phyloP scores from a whole-genome alignment of 2,113 vertebrate genomes.

The Saccopteryx leptura region DNA sequence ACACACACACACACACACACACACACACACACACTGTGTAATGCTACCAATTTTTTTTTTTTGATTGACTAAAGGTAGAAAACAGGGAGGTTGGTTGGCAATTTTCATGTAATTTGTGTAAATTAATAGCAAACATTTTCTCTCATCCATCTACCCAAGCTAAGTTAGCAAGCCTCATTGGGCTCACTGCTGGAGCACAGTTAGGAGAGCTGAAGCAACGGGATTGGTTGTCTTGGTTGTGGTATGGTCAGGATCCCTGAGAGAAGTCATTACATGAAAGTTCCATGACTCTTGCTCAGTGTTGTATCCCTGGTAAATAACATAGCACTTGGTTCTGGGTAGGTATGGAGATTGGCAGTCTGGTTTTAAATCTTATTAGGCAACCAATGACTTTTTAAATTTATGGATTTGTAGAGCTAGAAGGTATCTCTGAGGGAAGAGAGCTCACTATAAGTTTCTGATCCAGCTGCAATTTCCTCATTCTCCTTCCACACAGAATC shows the following conservation, averaged over 20 bases:
- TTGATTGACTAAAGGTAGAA: not conserved
- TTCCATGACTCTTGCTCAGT: not conserved
- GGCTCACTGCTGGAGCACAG: not conserved
- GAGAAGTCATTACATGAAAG: not conserved
- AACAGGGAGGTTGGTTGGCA: not conserved
- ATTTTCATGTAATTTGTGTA: conserved; percentile 33
- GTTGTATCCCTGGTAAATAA: not conserved
- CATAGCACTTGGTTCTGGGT: not conserved
- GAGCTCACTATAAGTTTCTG: not conserved
- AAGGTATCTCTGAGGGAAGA: not conserved
- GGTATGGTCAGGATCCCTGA: not conserved
- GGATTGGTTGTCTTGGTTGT: too few relatives aligned
- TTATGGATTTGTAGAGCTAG: not conserved
- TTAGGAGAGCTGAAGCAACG: not conserved
- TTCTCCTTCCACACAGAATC: not conserved
- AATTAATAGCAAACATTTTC: not conserved
- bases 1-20: too few relatives aligned
- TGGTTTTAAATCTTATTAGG: conserved; percentile 18
- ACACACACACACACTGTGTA: not conserved
- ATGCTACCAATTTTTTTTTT: not conserved
- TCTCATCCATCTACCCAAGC: not conserved
- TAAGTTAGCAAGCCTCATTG: not conserved
- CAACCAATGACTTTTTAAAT: not conserved
- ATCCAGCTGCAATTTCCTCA: not conserved
- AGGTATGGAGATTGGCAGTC: not conserved